Evolutionary conservation across 2,797 vertebrate species (phyloP).

Genomic region (Coregonus sp.): DNA sequence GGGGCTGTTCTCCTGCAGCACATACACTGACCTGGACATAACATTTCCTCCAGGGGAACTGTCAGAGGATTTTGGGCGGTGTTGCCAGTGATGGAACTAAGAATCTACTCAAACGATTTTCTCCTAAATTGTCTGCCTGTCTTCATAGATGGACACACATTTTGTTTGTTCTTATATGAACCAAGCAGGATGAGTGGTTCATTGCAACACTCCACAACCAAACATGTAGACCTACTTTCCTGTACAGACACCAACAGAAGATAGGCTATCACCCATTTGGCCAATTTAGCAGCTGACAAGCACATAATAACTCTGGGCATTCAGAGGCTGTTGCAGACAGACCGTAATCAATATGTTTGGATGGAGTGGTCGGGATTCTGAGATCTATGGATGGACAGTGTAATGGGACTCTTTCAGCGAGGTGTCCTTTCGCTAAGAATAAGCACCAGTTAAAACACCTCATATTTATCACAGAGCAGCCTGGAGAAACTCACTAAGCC

Average conservation of each 20-base stretch:
- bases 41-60: neutral
- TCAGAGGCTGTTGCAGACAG: neutral
- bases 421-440: neutral
- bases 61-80: neutral
- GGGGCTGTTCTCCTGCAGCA: neutral
- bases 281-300: neutral
- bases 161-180: no score
- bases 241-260: neutral
- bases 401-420: no score
- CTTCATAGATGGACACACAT: neutral
- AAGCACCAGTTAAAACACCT: neutral
- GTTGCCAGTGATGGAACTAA: neutral
- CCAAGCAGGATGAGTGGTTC: no score
- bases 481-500: neutral
- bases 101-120: neutral
- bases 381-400: neutral
- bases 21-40: slow-evolving; percentile 8
- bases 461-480: neutral
- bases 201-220: neutral
- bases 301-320: neutral
- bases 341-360: neutral
- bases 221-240: neutral
- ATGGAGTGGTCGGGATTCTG: neutral
- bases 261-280: neutral
- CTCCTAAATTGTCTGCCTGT: neutral